Conservation (phyloP, 1,140 invertebrate species). For the Apis dorsata region DNA sequence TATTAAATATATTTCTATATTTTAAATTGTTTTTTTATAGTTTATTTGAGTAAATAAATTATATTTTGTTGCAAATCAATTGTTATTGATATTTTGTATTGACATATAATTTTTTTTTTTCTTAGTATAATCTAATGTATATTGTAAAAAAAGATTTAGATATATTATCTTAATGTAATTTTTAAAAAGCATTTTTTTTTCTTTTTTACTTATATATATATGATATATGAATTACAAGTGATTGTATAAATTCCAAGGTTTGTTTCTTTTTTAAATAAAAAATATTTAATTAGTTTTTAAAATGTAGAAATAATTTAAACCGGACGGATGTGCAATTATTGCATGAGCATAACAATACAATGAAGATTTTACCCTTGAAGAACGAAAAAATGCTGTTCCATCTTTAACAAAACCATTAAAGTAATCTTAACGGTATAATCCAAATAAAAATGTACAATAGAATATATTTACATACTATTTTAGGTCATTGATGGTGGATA, state of each 20-base stretch:
- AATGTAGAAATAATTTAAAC: not conserved
- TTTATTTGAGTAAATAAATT: too few species aligned
- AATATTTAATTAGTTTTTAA: not conserved
- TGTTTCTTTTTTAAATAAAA: not conserved
- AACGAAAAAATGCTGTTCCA: slow-evolving; percentile 3
- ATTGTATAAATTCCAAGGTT: too few species aligned
- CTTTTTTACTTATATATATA: too few species aligned
- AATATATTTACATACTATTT: slow-evolving; percentile 25
- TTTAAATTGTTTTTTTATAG: too few species aligned
- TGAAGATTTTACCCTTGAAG: slow-evolving; percentile 19
- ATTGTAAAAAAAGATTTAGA: too few species aligned
- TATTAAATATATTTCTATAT: too few species aligned
- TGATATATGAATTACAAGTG: too few species aligned
- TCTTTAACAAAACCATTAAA: slow-evolving; percentile 5
- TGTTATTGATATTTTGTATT: too few species aligned
- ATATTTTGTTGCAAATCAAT: too few species aligned
- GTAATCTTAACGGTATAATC: not conserved
- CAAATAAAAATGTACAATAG: slow-evolving; percentile 22
- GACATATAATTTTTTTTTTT: too few species aligned
- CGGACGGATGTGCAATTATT: not conserved
- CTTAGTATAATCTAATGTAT: too few species aligned
- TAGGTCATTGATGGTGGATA: not conserved
- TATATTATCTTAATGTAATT: too few species aligned
- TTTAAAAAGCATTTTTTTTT: not conserved
- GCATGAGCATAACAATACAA: not conserved